Percentiles rank a stretch among this genome's conserved stretches.
Evolutionary conservation across 2,888 invertebrate genomes (phyloP).

Genomic region (Brachycybe producta): DNA sequence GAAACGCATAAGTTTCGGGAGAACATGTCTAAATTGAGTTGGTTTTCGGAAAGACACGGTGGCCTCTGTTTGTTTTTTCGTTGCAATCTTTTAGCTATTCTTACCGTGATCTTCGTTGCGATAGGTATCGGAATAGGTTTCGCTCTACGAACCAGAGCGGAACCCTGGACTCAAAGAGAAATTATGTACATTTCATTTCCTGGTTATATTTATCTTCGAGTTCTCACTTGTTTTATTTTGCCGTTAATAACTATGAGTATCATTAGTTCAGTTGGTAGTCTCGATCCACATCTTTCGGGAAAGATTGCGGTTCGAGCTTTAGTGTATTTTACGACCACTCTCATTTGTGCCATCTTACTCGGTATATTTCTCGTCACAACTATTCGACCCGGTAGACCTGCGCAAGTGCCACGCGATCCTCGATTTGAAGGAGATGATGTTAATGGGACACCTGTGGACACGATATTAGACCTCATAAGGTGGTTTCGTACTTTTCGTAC

Average conservation of each 20-base stretch:
- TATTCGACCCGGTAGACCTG: constrained; percentile 57
- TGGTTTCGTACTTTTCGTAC: too few relatives aligned
- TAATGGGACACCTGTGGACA: constrained; percentile 70
- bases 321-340: constrained; percentile 80
- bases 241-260: constrained; percentile 73
- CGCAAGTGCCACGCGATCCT: constrained; percentile 24
- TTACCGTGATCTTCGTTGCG: not conserved
- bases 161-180: constrained; percentile 7
- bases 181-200: constrained; percentile 26
- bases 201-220: constrained; percentile 86
- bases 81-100: not conserved
- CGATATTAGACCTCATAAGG: constrained; percentile 81
- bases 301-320: constrained; percentile 76
- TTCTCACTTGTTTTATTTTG: constrained; percentile 88
- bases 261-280: constrained; percentile 78
- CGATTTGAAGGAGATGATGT: constrained; percentile 29
- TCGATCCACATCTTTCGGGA: constrained; percentile 81
- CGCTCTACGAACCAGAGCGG: constrained; percentile 4
- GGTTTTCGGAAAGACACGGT: too few relatives aligned
- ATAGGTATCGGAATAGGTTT: constrained; percentile 1
- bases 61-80: too few relatives aligned
- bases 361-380: constrained; percentile 78
- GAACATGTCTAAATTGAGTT: too few relatives aligned
- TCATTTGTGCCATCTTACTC: constrained; percentile 77
- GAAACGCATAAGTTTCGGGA: too few relatives aligned